Evolutionary conservation across 2,113 vertebrate genomes (phyloP).

Genomic region (Malaclemys terrapin): DNA sequence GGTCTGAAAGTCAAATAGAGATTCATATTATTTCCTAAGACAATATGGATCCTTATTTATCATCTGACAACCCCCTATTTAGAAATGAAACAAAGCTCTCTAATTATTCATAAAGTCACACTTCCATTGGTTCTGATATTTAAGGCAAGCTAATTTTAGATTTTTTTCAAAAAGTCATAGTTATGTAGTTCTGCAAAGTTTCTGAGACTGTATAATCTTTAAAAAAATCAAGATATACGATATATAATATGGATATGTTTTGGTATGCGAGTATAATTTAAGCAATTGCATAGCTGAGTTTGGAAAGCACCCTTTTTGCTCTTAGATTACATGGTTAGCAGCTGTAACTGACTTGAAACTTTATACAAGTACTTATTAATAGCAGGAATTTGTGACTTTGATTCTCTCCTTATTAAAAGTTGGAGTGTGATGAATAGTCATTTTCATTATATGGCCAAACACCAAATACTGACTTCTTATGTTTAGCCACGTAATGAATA

Average conservation of each 20-base stretch:
- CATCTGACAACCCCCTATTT: neutral
- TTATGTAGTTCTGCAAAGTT: neutral
- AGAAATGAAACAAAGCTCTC: neutral
- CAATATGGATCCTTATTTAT: neutral
- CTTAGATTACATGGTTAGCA: constrained; percentile 21
- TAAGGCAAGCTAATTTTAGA: neutral
- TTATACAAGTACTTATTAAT: constrained; percentile 25
- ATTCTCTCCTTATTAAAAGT: neutral
- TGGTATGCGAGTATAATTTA: neutral
- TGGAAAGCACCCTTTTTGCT: neutral
- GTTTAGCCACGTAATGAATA: neutral
- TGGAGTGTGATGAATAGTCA: neutral
- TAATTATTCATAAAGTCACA: neutral
- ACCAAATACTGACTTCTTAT: neutral
- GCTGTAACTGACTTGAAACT: constrained; percentile 4
- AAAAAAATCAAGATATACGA: neutral
- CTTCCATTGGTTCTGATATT: neutral
- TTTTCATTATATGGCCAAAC: neutral
- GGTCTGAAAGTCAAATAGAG: neutral
- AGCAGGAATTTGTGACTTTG: constrained; percentile 3
- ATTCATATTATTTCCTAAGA: neutral
- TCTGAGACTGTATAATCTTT: neutral
- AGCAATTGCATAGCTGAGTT: neutral
- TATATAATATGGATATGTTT: neutral
- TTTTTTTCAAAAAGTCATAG: neutral